A percentile compares a stretch with the other conserved stretches of the same genome.
Evolutionary conservation across 2,888 invertebrate species (phyloP).

Genomic region (Chrysolina americana): DNA sequence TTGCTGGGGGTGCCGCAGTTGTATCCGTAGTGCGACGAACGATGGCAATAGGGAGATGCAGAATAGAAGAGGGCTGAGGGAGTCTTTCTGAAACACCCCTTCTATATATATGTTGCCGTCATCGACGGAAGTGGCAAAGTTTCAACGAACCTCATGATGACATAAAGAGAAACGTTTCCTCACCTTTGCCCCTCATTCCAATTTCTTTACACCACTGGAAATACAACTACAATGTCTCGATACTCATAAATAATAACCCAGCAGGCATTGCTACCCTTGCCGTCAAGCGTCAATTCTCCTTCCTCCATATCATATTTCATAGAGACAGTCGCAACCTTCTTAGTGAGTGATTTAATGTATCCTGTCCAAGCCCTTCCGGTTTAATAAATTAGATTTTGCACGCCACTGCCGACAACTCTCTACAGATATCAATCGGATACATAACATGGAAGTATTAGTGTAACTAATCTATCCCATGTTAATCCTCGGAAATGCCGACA

Average conservation of each 20-base stretch:
- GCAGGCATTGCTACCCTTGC: slow-evolving; percentile 7
- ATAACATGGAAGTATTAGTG: slow-evolving; percentile 39
- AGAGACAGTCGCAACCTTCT: slow-evolving; percentile 24
- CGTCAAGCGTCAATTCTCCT: neutral
- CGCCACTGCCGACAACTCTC: slow-evolving; percentile 35
- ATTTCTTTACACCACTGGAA: slow-evolving; percentile 5
- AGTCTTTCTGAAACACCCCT: too few relatives aligned
- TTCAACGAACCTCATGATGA: too few relatives aligned
- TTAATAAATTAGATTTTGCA: slow-evolving; percentile 24
- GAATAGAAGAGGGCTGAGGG: too few relatives aligned
- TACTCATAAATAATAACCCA: neutral
- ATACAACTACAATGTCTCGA: neutral
- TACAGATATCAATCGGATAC: slow-evolving; percentile 32
- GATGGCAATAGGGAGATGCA: too few relatives aligned
- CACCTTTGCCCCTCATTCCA: too few relatives aligned
- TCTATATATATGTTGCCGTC: too few relatives aligned
- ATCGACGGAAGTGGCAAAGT: too few relatives aligned
- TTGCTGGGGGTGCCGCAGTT: too few relatives aligned
- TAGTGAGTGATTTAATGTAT: slow-evolving; percentile 18
- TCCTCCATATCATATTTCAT: slow-evolving; percentile 24
- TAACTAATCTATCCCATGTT: slow-evolving; percentile 41
- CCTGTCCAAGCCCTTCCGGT: slow-evolving; percentile 12
- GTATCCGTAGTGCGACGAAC: too few relatives aligned
- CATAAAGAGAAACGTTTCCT: too few relatives aligned
- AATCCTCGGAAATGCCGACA: slow-evolving; percentile 43